Conservation (phyloP, 2,888 invertebrate species). For the Epinotia bilunana region DNA sequence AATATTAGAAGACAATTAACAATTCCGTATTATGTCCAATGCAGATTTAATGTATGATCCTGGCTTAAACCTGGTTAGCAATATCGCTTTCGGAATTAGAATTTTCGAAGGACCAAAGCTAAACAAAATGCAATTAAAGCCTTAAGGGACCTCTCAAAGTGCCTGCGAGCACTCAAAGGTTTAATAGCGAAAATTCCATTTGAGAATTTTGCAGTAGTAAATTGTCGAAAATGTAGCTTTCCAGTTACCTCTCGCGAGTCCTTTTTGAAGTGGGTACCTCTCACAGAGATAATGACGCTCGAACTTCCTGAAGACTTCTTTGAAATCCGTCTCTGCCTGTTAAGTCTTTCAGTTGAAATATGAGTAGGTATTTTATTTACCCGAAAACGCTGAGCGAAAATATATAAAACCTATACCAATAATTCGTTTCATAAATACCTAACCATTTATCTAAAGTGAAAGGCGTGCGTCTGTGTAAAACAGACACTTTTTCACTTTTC, state of each 20-base stretch:
- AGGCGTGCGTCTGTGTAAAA: background rate
- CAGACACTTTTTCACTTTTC: conserved; percentile 10
- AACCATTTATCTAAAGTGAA: conserved; percentile 14
- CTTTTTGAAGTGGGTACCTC: conserved; percentile 24
- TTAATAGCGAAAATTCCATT: conserved; percentile 34
- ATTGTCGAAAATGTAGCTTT: conserved; percentile 26
- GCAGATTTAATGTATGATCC: conserved; percentile 41
- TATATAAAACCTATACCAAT: background rate
- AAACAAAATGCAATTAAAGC: conserved; percentile 37
- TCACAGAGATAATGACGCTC: conserved; percentile 33
- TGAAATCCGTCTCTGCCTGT: conserved; percentile 8
- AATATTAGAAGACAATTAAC: conserved; percentile 10
- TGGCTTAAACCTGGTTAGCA: conserved; percentile 23
- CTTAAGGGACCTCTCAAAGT: conserved; percentile 29
- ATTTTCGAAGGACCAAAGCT: conserved; percentile 25
- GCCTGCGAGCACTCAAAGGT: conserved; percentile 37
- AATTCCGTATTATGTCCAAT: conserved; percentile 34
- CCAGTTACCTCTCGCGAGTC: conserved; percentile 14
- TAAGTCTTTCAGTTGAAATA: background rate
- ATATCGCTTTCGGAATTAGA: conserved; percentile 27
- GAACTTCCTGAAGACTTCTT: conserved; percentile 22
- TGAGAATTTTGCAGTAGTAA: conserved; percentile 27
- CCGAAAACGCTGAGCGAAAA: background rate
- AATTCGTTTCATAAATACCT: background rate
- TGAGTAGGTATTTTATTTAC: background rate